Base-by-base conservation (phyloP, 35 echinoderm and acorn worm genomes). In the Ptychodera flava region DNA sequence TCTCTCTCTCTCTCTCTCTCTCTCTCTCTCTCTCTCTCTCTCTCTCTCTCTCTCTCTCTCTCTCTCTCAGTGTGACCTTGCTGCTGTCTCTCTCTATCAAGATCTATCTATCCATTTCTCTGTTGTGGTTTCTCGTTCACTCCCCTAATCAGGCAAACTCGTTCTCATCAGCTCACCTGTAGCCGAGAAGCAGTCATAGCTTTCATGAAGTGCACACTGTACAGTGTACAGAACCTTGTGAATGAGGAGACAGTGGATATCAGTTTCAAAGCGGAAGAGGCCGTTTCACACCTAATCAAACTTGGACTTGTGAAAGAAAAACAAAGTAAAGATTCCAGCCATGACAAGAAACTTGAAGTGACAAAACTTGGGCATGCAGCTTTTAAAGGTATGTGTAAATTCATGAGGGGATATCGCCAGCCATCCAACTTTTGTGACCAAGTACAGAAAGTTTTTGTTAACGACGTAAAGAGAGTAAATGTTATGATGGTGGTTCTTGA, bases 361-460 rank as follows among this genome's bases (percentile, higher is more conserved):
- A 96, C 94, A 0, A 92, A 84, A 30, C 85, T 92, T 81, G 94
- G 94, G 0, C 88, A 90, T 14, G 94, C 94, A 31, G 88, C 88
- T 45, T 96, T 92, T 80, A 96, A 90, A 92, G 94, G 94, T 95
- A 79, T 82, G 22, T 16, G 32, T 78, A 15, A 33, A 2, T 31
- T 0, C n/a, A n/a, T n/a, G n/a, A n/a, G n/a, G n/a, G n/a, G n/a
- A n/a, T n/a, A n/a, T n/a, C n/a, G n/a, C n/a, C n/a, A n/a, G n/a
- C n/a, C n/a, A n/a, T n/a, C n/a, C n/a, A n/a, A n/a, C n/a, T n/a
- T n/a, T n/a, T n/a, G n/a, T n/a, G n/a, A n/a, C n/a, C n/a, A n/a
- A n/a, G n/a, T n/a, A n/a, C n/a, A n/a, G n/a, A n/a, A n/a, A n/a
- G n/a, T n/a, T n/a, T n/a, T n/a, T n/a, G n/a, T n/a, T n/a, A n/a